phyloP scores from a whole-genome alignment of 2,797 vertebrate genomes.

The Chaetophractus vellerosus region DNA sequence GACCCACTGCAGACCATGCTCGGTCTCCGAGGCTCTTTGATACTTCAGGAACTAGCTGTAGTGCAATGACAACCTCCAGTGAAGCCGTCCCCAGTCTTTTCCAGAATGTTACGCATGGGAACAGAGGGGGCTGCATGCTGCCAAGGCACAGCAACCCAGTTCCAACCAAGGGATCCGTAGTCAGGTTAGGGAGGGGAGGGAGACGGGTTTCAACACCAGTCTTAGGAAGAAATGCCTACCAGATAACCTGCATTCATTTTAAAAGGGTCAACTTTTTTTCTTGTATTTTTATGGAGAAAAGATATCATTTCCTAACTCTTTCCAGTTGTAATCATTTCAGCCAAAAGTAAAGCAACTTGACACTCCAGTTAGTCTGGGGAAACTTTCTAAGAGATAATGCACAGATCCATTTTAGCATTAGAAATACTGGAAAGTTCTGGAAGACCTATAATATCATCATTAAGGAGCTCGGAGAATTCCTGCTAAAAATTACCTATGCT shows the following conservation, averaged over 20 bases:
- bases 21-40: not conserved
- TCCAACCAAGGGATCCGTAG: not conserved
- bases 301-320: not conserved
- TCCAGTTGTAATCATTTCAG: conserved; percentile 4
- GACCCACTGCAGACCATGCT: not conserved
- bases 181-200: not conserved
- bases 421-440: not conserved
- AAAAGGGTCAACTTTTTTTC: not conserved
- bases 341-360: not conserved
- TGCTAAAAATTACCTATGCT: conserved; percentile 35
- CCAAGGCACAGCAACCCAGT: not conserved
- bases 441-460: not conserved
- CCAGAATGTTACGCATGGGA: not conserved
- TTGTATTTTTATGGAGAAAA: not conserved
- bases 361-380: not conserved
- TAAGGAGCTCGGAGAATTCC: conserved; percentile 33
- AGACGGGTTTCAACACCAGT: not conserved
- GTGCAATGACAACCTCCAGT: not conserved
- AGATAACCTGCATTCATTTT: not conserved
- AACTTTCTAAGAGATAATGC: not conserved
- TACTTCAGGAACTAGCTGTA: not conserved
- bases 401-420: conserved; percentile 4
- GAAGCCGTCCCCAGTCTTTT: not conserved
- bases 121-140: not conserved
- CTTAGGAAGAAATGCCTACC: not conserved